These are phyloP conservation scores for Phenganax marumi DNA, from an alignment of 92 coral and sea anemone genomes.

Conservation along the genomic window DNA sequence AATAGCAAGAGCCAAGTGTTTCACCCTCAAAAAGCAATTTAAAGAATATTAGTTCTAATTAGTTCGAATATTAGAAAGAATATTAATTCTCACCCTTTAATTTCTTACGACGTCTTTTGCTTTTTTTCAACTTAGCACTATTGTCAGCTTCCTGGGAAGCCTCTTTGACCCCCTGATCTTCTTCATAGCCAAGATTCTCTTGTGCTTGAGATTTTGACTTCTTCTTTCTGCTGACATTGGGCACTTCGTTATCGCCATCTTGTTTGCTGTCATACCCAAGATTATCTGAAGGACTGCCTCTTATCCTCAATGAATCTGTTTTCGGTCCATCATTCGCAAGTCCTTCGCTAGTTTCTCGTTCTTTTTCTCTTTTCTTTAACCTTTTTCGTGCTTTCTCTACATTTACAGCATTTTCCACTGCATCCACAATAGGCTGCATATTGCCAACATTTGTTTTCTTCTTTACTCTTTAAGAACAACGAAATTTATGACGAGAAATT, in stretches of 20 bases:
- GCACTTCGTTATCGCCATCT: conserved; percentile 7
- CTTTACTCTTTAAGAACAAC: conserved; percentile 20
- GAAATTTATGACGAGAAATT: background rate
- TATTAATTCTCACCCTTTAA: conserved; percentile 15
- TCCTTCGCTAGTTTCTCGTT: conserved; percentile 55
- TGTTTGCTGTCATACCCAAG: conserved; percentile 69
- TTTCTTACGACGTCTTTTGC: conserved; percentile 40
- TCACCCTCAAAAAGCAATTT: too few species aligned
- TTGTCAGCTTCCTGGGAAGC: background rate
- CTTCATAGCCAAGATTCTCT: conserved; percentile 9
- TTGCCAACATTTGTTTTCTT: conserved; percentile 19
- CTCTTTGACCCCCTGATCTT: background rate
- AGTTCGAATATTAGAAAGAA: background rate
- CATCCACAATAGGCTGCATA: background rate
- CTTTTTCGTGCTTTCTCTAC: conserved; percentile 39
- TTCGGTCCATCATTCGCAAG: conserved; percentile 48
- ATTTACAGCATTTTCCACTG: conserved; percentile 30
- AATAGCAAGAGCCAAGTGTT: background rate
- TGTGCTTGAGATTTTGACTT: conserved; percentile 12
- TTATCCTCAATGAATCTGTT: background rate
- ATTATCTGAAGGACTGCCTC: conserved; percentile 59
- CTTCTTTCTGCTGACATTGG: background rate
- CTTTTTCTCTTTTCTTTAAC: conserved; percentile 65
- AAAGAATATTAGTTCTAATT: background rate
- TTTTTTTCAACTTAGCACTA: conserved; percentile 5